Percentiles rank a stretch among this genome's conserved stretches.
These are phyloP conservation scores for Rhopalosiphum padi DNA, from an alignment of 1,140 invertebrate genomes.

Conservation along the genomic window DNA sequence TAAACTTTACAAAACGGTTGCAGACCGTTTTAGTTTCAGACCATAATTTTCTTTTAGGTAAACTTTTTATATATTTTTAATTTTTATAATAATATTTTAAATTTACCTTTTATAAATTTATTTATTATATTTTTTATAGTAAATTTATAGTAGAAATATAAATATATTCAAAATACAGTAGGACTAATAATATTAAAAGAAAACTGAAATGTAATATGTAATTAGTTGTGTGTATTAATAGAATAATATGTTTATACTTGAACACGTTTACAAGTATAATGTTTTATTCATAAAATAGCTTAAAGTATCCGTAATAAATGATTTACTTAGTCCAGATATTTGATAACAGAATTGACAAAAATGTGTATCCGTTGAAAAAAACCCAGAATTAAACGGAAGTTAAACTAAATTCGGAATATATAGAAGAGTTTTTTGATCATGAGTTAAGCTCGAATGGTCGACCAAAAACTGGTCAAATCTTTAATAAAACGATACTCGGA, in stretches of 20 bases:
- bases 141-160: background rate
- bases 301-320: no score
- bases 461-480: background rate
- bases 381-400: no score
- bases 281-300: no score
- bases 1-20: background rate
- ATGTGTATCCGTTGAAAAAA: no score
- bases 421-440: background rate
- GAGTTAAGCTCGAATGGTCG: background rate
- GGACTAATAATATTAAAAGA: background rate
- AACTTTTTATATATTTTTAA: background rate
- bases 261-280: no score
- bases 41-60: background rate
- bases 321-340: no score
- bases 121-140: background rate
- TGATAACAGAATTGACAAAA: no score
- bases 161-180: background rate
- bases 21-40: no score
- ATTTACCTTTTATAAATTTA: background rate
- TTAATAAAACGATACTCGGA: background rate
- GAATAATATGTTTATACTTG: background rate
- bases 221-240: background rate
- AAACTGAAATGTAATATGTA: background rate
- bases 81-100: background rate
- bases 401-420: no score